These are phyloP conservation scores for Phylloscopus collybita DNA, from an alignment of 2,797 vertebrate genomes.

Conservation along the genomic window DNA sequence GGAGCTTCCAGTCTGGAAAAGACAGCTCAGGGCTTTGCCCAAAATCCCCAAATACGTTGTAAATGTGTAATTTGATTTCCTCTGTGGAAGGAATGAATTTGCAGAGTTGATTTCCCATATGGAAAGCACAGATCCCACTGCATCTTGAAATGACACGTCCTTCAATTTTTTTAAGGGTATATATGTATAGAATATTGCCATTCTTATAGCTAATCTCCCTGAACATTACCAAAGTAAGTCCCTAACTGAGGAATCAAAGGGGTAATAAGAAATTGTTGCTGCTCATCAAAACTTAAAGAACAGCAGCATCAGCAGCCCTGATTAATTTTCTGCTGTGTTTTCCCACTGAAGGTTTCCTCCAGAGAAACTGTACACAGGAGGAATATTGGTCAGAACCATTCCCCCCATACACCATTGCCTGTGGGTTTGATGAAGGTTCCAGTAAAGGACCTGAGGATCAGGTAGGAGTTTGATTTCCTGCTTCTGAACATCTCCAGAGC, in stretches of 20 bases:
- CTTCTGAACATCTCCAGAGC: not conserved
- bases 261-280: not conserved
- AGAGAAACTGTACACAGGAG: conserved; percentile 82
- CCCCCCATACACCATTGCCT: conserved; percentile 82
- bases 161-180: not conserved
- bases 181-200: not conserved
- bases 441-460: conserved; percentile 79
- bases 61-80: not conserved
- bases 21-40: not conserved
- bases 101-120: not conserved
- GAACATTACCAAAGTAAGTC: not conserved
- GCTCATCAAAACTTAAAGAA: not conserved
- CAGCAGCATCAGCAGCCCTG: fast-evolving
- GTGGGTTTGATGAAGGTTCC: conserved; percentile 78
- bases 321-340: not conserved
- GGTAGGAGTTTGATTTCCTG: conserved; percentile 64
- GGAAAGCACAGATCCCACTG: not conserved
- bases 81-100: not conserved
- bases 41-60: not conserved
- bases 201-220: not conserved
- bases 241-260: not conserved
- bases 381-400: conserved; percentile 84
- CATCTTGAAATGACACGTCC: not conserved
- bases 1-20: not conserved
- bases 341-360: conserved; percentile 77